Base-by-base conservation (phyloP, 2,797 vertebrate species). In the Tadarida brasiliensis region DNA sequence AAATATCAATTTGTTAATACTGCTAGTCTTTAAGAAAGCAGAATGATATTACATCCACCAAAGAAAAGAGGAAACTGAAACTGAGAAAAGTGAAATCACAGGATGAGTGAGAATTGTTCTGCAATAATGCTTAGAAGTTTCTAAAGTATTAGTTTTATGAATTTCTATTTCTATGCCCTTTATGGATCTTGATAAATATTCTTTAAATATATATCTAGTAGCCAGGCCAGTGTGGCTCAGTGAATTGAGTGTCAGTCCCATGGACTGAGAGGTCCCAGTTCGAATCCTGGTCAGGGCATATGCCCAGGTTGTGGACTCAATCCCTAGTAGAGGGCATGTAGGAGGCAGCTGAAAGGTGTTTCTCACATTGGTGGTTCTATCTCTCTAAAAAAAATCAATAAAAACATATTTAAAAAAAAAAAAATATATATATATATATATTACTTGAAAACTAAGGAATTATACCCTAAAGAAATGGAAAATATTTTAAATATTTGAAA, bases 401-500 rank as follows among this genome's bases (percentile, higher is more conserved):
- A 44, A 44, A 44, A 44, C 39, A 44, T 44, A 44, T 44, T 44
- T 3, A 3, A 44, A 44, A 44, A 44, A 44, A n/a, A n/a, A n/a
- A n/a, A n/a, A n/a, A n/a, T n/a, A 44, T 44, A 44, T 44, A 82
- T 76, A 54, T n/a, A 57, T 65, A 68, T 49, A 1, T 81, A 61
- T 19, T 24, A 88, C 33, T 63, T 81, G 33, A 30, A 59, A 49
- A 73, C 35, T 63, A 61, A 54, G 44, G 6, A 90, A 71, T 87
- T 28, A 85, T 71, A 70, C 5, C 4, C 28, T 57, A 30, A 56
- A 77, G 28, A 76, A 39, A 5, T 70, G 20, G 35, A 4, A 81
- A 82, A 47, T 30, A 51, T 83, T 54, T 67, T 90, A 82, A 85
- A 87, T 7, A 89, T 89, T 88, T 67, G 1, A 61, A 77, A 86